Percentiles rank a stretch among this genome's conserved stretches.
These are phyloP conservation scores for Ichneumon xanthorius DNA, from an alignment of 2,888 invertebrate species.

Conservation along the genomic window DNA sequence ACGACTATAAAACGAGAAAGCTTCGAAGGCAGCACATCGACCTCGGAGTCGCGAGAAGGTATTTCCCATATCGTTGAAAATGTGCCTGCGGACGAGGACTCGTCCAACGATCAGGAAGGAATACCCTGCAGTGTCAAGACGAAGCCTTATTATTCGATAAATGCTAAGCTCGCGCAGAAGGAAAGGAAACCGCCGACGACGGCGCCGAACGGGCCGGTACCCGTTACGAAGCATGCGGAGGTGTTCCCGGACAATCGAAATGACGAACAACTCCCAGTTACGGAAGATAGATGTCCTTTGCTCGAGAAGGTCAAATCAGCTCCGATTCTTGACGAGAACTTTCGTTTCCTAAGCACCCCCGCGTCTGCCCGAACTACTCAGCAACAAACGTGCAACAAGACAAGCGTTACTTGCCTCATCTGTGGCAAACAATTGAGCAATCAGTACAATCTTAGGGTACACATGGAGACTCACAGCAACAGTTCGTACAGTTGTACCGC, in stretches of 20 bases:
- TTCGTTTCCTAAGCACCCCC: constrained; percentile 55
- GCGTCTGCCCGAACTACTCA: constrained; percentile 45
- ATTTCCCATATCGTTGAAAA: constrained; percentile 69
- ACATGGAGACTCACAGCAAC: constrained; percentile 96
- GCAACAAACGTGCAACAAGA: constrained; percentile 79
- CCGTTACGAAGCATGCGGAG: constrained; percentile 31
- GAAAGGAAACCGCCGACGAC: constrained; percentile 75
- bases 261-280: constrained; percentile 64
- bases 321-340: constrained; percentile 70
- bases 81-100: constrained; percentile 76
- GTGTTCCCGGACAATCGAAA: constrained; percentile 71
- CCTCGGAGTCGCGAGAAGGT: constrained; percentile 69
- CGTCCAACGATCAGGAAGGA: constrained; percentile 78
- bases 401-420: constrained; percentile 90
- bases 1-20: constrained; percentile 61
- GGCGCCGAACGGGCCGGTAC: constrained; percentile 51
- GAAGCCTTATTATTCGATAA: constrained; percentile 83
- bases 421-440: constrained; percentile 96
- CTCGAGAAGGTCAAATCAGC: constrained; percentile 80
- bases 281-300: constrained; percentile 74
- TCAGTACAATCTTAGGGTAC: constrained; percentile 95
- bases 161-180: constrained; percentile 82
- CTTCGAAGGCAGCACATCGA: constrained; percentile 39
- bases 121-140: constrained; percentile 83
- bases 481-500: constrained; percentile 94